Evolutionary conservation across 1,140 invertebrate species (phyloP), one percentile per base, ranked within the genome.

Genomic region (Pantala flavescens): DNA sequence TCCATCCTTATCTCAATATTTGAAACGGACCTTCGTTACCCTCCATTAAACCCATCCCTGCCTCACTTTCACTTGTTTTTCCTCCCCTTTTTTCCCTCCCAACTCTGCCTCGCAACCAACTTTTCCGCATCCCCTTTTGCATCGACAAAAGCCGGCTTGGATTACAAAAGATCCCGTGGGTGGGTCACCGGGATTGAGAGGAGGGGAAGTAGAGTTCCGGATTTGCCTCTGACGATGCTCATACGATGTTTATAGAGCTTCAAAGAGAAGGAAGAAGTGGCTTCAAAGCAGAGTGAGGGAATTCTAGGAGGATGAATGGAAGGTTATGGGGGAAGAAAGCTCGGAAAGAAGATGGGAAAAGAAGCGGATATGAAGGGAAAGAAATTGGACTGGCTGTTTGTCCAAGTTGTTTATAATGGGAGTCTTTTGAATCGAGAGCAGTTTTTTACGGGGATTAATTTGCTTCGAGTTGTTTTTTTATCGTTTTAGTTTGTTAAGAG

Each of bases 81-180:
- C 49, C n/a, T 21, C 49, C 12, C n/a, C 49, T 16, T 36, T 2
- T 36, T 9, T 36, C 9, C 28, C 28, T 5, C 12, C 49, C n/a
- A 16, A 19, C 49, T 63, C 49, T 21, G 16, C 49, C 49, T 63
- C 49, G 12, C 49, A 63, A 21, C n/a, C 49, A 63, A 19, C 49
- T 63, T 63, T n/a, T 36, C 28, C 28, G 9, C 28, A 36, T 36
- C 49, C 49, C 12, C 49, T 12, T 63, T 36, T 21, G 49, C 49
- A 21, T 36, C 49, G n/a, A 63, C 49, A 63, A 63, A 63, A 63
- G 49, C 49, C 49, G 49, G 49, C 49, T 63, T 63, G 49, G 49
- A 63, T 63, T 63, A 63, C 49, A 63, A 63, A 63, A 63, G 49
- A 21, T 21, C 49, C 49, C 49, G 49, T 7, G 49, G 49, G n/a